Conservation (phyloP, 2,888 invertebrate genomes). For the Sphinx pinastri region DNA sequence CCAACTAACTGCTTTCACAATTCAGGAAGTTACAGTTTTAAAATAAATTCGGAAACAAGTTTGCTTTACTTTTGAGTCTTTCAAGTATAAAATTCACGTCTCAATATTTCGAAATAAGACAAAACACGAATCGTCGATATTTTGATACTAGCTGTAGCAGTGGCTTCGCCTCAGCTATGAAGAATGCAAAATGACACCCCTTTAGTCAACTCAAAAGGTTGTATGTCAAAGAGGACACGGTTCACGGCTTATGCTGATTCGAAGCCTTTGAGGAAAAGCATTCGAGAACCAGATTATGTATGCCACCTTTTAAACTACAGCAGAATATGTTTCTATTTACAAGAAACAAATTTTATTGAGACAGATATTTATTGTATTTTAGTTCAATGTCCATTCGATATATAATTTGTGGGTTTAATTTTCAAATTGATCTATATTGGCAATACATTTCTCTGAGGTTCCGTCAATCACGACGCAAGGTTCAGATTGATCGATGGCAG, state of each 20-base stretch:
- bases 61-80: constrained; percentile 11
- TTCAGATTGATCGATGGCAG: constrained; percentile 26
- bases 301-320: constrained; percentile 55
- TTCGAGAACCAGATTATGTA: constrained; percentile 56
- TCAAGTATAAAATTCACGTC: constrained; percentile 38
- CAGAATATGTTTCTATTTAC: constrained; percentile 52
- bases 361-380: neutral
- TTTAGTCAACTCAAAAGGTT: constrained; percentile 51
- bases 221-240: constrained; percentile 61
- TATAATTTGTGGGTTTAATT: neutral
- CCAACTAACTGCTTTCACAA: constrained; percentile 18
- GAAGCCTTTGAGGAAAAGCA: constrained; percentile 65
- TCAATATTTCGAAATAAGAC: constrained; percentile 46
- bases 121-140: constrained; percentile 41
- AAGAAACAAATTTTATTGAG: constrained; percentile 12
- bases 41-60: constrained; percentile 28
- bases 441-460: constrained; percentile 17
- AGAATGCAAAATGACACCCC: constrained; percentile 64
- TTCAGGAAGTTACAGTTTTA: constrained; percentile 19
- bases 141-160: constrained; percentile 55
- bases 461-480: constrained; percentile 15
- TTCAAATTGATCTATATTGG: constrained; percentile 1
- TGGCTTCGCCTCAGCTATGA: constrained; percentile 46
- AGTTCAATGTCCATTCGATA: neutral
- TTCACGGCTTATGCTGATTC: constrained; percentile 64